Evolutionary conservation across 2,113 vertebrate genomes (phyloP).

Genomic region (Callionymus lyra): DNA sequence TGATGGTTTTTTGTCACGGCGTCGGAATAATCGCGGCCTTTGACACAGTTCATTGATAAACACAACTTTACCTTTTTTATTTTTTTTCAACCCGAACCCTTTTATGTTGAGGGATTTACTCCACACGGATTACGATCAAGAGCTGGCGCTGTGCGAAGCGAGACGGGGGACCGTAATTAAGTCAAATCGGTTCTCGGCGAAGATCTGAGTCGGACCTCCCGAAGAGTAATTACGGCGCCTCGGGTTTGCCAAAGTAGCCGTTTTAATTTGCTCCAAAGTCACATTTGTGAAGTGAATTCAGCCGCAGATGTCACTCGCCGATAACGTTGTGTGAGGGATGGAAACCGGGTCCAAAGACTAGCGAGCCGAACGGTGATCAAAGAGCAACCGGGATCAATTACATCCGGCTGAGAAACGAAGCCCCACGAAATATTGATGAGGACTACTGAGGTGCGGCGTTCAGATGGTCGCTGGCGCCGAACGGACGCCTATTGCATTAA

Average conservation of each 20-base stretch:
- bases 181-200: slow-evolving; percentile 3
- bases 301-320: slow-evolving; percentile 9
- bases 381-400: slow-evolving; percentile 49
- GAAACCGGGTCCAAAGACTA: slow-evolving; percentile 42
- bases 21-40: too few relatives aligned
- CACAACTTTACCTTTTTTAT: slow-evolving; percentile 2
- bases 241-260: slow-evolving; percentile 1
- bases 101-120: too few relatives aligned
- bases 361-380: slow-evolving; percentile 41
- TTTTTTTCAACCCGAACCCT: neutral
- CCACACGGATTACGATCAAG: too few relatives aligned
- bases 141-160: too few relatives aligned
- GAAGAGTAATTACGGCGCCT: neutral
- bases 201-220: slow-evolving; percentile 2
- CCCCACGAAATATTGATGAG: slow-evolving; percentile 55
- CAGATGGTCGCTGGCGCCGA: slow-evolving; percentile 48
- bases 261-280: slow-evolving; percentile 6
- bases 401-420: slow-evolving; percentile 34
- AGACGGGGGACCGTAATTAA: slow-evolving; percentile 7
- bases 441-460: slow-evolving; percentile 33
- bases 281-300: slow-evolving; percentile 1
- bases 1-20: too few relatives aligned
- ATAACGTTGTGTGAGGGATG: slow-evolving; percentile 5
- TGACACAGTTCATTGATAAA: neutral
- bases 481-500: slow-evolving; percentile 45